Conservation (phyloP, 2,888 invertebrate genomes). For the Ommatoiulus sabulosus region DNA sequence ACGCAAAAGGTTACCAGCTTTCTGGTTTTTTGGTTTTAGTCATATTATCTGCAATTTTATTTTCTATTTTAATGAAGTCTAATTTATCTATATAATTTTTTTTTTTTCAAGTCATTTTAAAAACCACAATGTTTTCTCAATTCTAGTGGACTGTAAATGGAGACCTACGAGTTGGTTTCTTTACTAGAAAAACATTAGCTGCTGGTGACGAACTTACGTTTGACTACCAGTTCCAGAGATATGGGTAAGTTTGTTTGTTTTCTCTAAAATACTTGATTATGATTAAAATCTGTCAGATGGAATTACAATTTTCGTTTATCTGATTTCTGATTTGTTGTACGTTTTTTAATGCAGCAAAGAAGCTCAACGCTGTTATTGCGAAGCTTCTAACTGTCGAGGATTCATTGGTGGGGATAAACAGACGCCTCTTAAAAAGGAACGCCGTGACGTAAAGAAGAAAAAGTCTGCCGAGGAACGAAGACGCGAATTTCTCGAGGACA, state of each 20-base stretch:
- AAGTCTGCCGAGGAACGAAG: constrained; percentile 60
- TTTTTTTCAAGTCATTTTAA: too few species aligned
- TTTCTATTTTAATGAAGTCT: background rate
- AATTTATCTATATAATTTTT: background rate
- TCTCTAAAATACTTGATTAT: background rate
- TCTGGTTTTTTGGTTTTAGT: constrained; percentile 8
- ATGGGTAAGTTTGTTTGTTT: constrained; percentile 76
- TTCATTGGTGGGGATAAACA: constrained; percentile 80
- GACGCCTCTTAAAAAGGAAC: constrained; percentile 59
- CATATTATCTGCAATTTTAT: constrained; percentile 51
- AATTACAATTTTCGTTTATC: constrained; percentile 58
- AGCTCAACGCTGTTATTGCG: constrained; percentile 96
- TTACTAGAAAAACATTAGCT: constrained; percentile 84
- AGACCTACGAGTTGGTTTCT: constrained; percentile 95
- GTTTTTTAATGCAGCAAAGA: constrained; percentile 77
- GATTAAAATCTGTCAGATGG: background rate
- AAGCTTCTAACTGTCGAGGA: constrained; percentile 88
- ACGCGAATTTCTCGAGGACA: constrained; percentile 74
- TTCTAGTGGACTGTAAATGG: constrained; percentile 72
- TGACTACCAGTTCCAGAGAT: constrained; percentile 97
- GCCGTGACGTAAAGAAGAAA: constrained; percentile 61
- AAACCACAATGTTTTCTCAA: background rate
- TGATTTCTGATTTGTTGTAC: background rate
- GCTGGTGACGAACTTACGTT: constrained; percentile 97
- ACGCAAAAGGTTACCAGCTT: constrained; percentile 84